Evolutionary conservation across 2,113 vertebrate species (phyloP), one percentile per base, ranked within the genome.

Genomic region (Spheniscus mendiculus): DNA sequence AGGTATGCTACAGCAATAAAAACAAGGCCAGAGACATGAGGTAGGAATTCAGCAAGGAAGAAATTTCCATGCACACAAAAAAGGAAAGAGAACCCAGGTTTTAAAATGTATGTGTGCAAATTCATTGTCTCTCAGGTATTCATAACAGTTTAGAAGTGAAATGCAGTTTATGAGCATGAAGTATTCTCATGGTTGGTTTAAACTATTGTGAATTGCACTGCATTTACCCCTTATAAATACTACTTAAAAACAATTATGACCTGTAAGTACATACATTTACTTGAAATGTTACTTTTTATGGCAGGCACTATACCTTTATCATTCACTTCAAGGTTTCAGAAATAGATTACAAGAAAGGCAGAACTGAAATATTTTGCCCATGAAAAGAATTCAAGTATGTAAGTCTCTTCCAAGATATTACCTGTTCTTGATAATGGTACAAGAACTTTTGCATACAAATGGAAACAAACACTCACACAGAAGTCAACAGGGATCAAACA

Each of bases 211-310:
- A 95, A 95, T 91, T 76, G 42, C 81, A 81, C 20, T 82, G 40
- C 77, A 89, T 92, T 93, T 92, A 67, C 23, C 40, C 47, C 36
- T 66, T 62, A 80, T 67, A 94, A 77, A 87, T 83, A 80, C 44
- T 92, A 90, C 82, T 95, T 94, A 18, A 91, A 95, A 95, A 71
- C 90, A 96, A 95, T 96, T 95, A 94, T 83, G 86, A 94, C 55
- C 83, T 69, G 18, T 44, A 94, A 79, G 63, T 65, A 96, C 91
- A 95, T 63, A 81, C 76, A 90, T 96, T 95, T 91, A 83, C 52
- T 92, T 73, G n/a, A 89, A 94, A 83, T 42, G 63, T 85, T 95
- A 49, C n/a, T 86, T 90, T 76, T 84, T 77, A 83, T 55, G 17
- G 79, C 40, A 96, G 69, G 36, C 55, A 76, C 11, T 88, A 42